phyloP scores from a whole-genome alignment of 2,113 vertebrate genomes.

The Lagenorhynchus albirostris region DNA sequence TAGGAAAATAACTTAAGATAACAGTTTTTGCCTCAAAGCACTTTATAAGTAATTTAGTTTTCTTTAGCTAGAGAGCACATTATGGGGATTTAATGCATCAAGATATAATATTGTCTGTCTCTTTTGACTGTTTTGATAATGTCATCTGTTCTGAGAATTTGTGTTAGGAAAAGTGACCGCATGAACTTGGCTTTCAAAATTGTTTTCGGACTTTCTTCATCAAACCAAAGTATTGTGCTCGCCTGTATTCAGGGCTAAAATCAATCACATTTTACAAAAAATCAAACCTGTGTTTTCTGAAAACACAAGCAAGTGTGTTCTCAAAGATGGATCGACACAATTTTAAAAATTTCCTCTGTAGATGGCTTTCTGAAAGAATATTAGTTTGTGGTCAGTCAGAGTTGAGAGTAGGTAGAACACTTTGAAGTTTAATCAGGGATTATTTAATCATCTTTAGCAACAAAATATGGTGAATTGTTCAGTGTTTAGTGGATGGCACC shows the following conservation, averaged over 20 bases:
- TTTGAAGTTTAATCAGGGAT: not conserved
- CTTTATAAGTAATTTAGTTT: slow-evolving; percentile 52
- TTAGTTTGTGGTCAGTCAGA: not conserved
- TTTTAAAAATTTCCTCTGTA: not conserved
- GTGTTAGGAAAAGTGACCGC: not conserved
- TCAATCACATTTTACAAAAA: not conserved
- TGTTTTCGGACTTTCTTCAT: not conserved
- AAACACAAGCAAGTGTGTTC: not conserved
- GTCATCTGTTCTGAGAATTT: not conserved
- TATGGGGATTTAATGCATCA: slow-evolving; percentile 7
- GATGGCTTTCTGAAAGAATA: not conserved
- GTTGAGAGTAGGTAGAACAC: not conserved
- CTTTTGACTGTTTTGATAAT: not conserved
- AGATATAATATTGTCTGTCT: not conserved
- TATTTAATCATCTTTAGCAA: not conserved
- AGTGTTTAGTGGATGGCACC: not conserved
- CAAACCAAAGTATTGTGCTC: not conserved
- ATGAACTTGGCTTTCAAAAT: not conserved
- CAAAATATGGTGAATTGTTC: not conserved
- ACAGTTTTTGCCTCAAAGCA: slow-evolving; percentile 27
- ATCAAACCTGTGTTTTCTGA: not conserved
- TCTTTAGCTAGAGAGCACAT: slow-evolving; percentile 9
- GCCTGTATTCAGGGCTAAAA: not conserved
- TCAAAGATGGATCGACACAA: not conserved
- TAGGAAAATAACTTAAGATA: slow-evolving; percentile 40